phyloP scores from a whole-genome alignment of 2,113 vertebrate genomes.

The Eonycteris spelaea region DNA sequence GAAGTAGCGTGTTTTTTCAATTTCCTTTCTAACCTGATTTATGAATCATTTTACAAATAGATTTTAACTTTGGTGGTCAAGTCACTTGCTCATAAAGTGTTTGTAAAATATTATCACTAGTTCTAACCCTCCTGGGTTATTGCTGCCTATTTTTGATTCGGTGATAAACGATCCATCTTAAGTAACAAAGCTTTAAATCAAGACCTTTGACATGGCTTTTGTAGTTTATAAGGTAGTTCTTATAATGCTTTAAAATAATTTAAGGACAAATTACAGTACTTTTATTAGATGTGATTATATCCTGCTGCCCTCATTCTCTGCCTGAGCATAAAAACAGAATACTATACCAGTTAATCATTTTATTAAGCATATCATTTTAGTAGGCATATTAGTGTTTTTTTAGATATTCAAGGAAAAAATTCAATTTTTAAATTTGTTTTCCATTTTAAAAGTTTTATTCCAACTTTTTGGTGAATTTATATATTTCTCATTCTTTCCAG shows the following conservation, averaged over 20 bases:
- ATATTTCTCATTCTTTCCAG: neutral
- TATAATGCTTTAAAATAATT: neutral
- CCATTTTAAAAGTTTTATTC: neutral
- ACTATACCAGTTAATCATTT: neutral
- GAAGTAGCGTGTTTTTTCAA: neutral
- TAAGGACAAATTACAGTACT: neutral
- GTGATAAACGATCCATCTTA: neutral
- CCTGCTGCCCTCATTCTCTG: neutral
- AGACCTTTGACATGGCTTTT: neutral
- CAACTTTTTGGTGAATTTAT: neutral
- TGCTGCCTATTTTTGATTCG: neutral
- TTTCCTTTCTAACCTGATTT: neutral
- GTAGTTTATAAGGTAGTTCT: neutral
- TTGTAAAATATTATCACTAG: neutral
- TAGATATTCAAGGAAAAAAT: neutral
- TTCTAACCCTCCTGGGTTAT: neutral
- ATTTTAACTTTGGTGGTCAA: neutral
- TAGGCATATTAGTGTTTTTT: neutral
- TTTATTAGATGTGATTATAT: neutral
- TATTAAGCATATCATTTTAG: neutral
- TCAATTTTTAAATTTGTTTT: neutral
- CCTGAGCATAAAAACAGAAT: neutral
- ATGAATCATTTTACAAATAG: neutral
- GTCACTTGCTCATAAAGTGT: neutral
- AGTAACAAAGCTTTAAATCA: neutral